Base-by-base conservation (phyloP, 2,888 invertebrate species). In the Melitaea athalia region DNA sequence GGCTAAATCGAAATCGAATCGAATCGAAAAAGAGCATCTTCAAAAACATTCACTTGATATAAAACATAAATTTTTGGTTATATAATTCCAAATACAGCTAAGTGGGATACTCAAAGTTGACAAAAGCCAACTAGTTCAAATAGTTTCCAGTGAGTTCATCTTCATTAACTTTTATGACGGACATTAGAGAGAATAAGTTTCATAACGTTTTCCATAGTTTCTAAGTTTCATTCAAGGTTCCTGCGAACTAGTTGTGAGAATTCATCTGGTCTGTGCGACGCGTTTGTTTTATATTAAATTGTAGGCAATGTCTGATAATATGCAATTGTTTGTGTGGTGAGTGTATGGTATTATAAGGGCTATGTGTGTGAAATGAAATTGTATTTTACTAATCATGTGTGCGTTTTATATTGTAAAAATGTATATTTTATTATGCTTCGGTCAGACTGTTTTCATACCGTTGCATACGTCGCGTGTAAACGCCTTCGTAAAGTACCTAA, bases 241-340 rank as follows among this genome's bases (percentile, higher is more conserved):
- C 5, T 14, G 42, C 55, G 64, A 64, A 59, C 50, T 59, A 59
- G 49, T 64, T 64, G 42, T 33, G 59, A 47, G 57, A 59, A 50
- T 64, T 59, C 64, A 64, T 64, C 59, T 59, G 33, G 64, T 38
- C 11, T 49, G 64, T 31, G 17, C 59, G 14, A 59, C 38, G 50
- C 49, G 14, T 50, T 42, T 57, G 42, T 42, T 64, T 49, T 64
- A 62, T 62, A 57, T 57, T 57, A 57, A 57, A 57, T 57, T 42
- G 15, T 57, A 6, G 5, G 15, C 57, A 57, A 42, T 57, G 57
- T 57, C 42, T 57, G 10, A 57, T 42, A 42, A 42, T 42, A 15
- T 57, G 15, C 57, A 57, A 11, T 15, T 57, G 42, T 57, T 38
- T 57, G 57, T 5, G 57, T 45, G 52, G 15, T 33, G 59, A 11